Percentiles rank a stretch among this genome's conserved stretches.
Conservation (phyloP, 2,797 vertebrate species). For the Trachurus trachurus region DNA sequence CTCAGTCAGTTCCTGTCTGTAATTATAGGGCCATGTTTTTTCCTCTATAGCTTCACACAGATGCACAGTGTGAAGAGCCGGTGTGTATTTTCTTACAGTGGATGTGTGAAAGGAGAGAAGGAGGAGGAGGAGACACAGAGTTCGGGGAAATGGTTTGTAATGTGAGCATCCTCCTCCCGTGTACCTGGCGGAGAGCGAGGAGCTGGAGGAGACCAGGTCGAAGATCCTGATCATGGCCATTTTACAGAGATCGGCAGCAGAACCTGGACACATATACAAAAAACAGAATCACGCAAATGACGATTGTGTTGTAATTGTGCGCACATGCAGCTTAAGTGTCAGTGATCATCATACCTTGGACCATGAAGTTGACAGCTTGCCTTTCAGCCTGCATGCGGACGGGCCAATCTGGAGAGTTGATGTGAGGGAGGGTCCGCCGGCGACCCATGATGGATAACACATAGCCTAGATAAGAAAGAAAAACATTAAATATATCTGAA, state of each 20-base stretch:
- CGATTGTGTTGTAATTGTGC: too few relatives aligned
- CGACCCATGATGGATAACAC: conserved; percentile 94
- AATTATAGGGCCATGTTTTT: conserved; percentile 4
- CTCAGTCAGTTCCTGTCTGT: conserved; percentile 20
- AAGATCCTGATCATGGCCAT: conserved; percentile 94
- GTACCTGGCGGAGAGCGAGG: conserved; percentile 90
- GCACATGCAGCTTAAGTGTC: background rate
- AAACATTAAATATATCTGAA: conserved; percentile 1
- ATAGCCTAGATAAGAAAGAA: conserved; percentile 82
- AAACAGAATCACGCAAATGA: background rate
- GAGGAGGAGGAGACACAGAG: background rate
- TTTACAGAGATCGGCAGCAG: conserved; percentile 96
- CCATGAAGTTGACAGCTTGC: conserved; percentile 96
- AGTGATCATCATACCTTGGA: conserved; percentile 88
- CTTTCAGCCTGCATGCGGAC: conserved; percentile 92
- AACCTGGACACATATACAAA: conserved; percentile 80
- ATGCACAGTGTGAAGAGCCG: background rate
- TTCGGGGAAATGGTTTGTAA: background rate
- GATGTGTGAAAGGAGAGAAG: background rate
- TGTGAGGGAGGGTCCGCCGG: conserved; percentile 87
- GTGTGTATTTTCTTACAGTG: background rate
- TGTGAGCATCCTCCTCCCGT: background rate
- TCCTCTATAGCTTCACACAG: background rate
- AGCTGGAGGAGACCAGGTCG: conserved; percentile 83
- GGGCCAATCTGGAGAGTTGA: conserved; percentile 85